Base-by-base conservation (phyloP, 2,888 invertebrate genomes). In the Shargacucullia verbasci region DNA sequence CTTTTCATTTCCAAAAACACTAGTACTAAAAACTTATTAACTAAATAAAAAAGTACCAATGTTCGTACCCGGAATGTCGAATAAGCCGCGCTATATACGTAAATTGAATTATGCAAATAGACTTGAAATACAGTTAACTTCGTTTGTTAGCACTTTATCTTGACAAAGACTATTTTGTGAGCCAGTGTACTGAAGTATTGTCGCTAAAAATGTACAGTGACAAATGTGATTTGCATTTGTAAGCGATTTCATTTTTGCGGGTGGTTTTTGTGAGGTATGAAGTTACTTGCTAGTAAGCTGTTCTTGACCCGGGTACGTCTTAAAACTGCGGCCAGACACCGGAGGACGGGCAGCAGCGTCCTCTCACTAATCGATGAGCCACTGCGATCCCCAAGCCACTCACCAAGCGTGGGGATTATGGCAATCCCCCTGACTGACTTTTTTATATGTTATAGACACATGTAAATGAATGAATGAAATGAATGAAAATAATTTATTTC, bases 21-120 rank as follows among this genome's bases (percentile, higher is more conserved):
- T 27, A 4, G 1, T 20, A 47, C 10, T 13, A 39, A 48, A 27
- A 49, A 39, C 9, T 38, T 37, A 41, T 15, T 29, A 34, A 14
- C 10, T 29, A 31, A 40, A 59, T 44, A 46, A 48, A 50, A 65
- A 55, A 55, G 33, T 43, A 29, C 35, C 37, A 7, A 14, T n/a
- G n/a, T 3, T 33, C 29, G 31, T 43, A 27, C n/a, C n/a, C n/a
- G n/a, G 44, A 45, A 27, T 11, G 14, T 13, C 6, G 12, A 37
- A 57, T 46, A 59, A 64, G 34, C 38, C 43, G 12, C 34, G 15
- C 34, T 38, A 44, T 49, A 31, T 14, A 33, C 14, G 50, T 49
- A 52, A 52, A 73, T 55, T 44, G 48, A 69, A 69, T 69, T 57
- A 70, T 64, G 70, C 48, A 69, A 54, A 73, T 50, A 3, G 3